Evolutionary conservation across 2,888 invertebrate genomes (phyloP), one percentile per base, ranked within the genome.

Genomic region (Rhagium mordax): DNA sequence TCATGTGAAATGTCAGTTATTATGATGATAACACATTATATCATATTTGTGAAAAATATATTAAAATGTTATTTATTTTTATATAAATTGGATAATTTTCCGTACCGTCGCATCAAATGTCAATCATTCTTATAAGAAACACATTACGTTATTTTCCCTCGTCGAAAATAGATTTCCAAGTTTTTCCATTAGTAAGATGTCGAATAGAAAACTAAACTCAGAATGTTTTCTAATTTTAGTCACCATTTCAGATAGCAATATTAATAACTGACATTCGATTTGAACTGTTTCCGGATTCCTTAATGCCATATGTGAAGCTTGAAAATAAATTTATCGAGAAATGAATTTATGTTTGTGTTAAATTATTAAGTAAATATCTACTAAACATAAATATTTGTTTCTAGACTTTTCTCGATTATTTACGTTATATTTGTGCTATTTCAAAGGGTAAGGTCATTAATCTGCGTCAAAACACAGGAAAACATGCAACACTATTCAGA

Each of bases 31-130:
- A 41, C 41, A 41, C 41, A 10, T 41, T 41, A 10, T 13, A 41
- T n/a, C 13, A 41, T 41, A 41, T 41, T n/a, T 41, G n/a, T 41
- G 41, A 2, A 41, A 41, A 41, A 13, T 5, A 41, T 2, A 41
- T 41, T 41, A n/a, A 41, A n/a, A 41, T n/a, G 3, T n/a, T 55
- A 55, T 55, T 55, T 55, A 55, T 55, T 55, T 24, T 55, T 55
- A 15, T 24, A 55, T 18, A 20, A 55, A 24, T 55, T 55, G 24
- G 55, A 55, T 55, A 55, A 55, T 21, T 55, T 53, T 55, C 24
- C 55, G 55, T 55, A 24, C 24, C 55, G 24, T 55, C 55, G 21
- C 55, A 24, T 55, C 41, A n/a, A 41, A 41, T 51, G 55, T 55
- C 55, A 55, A 20, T 55, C 24, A 55, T n/a, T 55, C n/a, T 24